These are phyloP conservation scores for Andrena camellia DNA, from an alignment of 2,888 invertebrate genomes.

Conservation along the genomic window DNA sequence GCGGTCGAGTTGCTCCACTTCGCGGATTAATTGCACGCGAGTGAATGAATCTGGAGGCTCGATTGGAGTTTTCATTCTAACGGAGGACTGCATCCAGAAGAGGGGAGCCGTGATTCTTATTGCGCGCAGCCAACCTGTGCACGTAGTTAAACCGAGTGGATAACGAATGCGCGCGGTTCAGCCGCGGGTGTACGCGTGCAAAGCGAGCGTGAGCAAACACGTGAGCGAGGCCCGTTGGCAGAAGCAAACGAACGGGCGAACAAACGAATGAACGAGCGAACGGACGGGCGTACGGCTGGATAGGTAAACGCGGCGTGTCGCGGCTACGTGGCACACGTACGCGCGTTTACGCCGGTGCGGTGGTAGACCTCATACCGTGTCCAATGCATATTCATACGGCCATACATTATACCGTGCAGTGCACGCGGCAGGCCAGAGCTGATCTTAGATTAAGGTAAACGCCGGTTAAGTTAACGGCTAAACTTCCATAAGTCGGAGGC, in stretches of 20 bases:
- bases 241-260: no score
- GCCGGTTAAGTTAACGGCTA: constrained; percentile 86
- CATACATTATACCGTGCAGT: constrained; percentile 81
- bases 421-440: constrained; percentile 78
- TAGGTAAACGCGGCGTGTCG: constrained; percentile 39
- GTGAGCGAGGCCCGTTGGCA: constrained; percentile 48
- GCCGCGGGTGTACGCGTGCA: constrained; percentile 22
- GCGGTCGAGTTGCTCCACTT: not conserved
- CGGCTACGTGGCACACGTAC: constrained; percentile 36
- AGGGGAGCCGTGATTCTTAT: no score
- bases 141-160: constrained; percentile 9
- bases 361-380: constrained; percentile 79
- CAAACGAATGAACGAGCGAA: constrained; percentile 1
- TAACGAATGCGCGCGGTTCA: constrained; percentile 17
- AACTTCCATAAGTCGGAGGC: constrained; percentile 83
- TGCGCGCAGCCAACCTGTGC: not conserved
- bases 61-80: no score
- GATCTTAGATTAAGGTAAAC: constrained; percentile 86
- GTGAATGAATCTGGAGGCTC: not conserved
- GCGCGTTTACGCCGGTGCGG: constrained; percentile 53
- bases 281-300: constrained; percentile 22
- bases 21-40: constrained; percentile 15
- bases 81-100: no score
- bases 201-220: constrained; percentile 68
- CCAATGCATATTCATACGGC: constrained; percentile 85